Evolutionary conservation across 2,113 vertebrate species (phyloP), one percentile per base, ranked within the genome.

Genomic region (Hyla sarda): DNA sequence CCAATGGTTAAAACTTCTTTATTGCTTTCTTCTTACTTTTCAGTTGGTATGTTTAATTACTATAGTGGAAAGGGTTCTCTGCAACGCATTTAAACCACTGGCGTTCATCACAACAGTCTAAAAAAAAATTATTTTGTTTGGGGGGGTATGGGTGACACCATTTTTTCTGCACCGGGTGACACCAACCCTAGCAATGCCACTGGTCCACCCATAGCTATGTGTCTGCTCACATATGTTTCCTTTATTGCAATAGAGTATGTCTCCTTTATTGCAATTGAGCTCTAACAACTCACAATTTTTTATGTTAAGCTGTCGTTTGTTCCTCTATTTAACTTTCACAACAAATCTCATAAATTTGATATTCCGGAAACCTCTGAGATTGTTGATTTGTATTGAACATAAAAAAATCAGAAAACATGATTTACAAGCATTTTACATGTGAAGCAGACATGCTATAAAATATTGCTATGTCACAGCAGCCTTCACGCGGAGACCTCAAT

Each of bases 391-490:
- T 21, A 78, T 37, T 48, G 48, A 69, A 69, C 45, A 32, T 56
- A 50, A 28, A 41, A 50, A 85, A 37, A 60, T 23, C 58, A 75
- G 62, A 60, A 84, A 75, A 73, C 23, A 54, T 78, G 60, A 79
- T 78, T 79, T 79, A 79, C 30, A 85, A 67, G 62, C 32, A 32
- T 67, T 71, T 67, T 52, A 78, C 74, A 85, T 79, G 34, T 85
- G 60, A 79, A 71, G 23, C 75, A 78, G 84, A 85, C 50, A 50
- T 67, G 75, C 67, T 78, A 54, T 85, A 79, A 85, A 85, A 78
- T 69, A 79, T 79, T 85, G 69, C 21, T 54, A 48, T 79, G 74
- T 85, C 75, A 79, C 30, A 28, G 84, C 62, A 79, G 84, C 75
- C 56, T 65, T 78, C 28, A 30, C 58, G 65, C 16, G 62, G 83